A percentile compares a stretch with the other conserved stretches of the same genome.
Conservation (phyloP, 1,140 invertebrate species). For the Hermatobates lingyangjiaoensis region DNA sequence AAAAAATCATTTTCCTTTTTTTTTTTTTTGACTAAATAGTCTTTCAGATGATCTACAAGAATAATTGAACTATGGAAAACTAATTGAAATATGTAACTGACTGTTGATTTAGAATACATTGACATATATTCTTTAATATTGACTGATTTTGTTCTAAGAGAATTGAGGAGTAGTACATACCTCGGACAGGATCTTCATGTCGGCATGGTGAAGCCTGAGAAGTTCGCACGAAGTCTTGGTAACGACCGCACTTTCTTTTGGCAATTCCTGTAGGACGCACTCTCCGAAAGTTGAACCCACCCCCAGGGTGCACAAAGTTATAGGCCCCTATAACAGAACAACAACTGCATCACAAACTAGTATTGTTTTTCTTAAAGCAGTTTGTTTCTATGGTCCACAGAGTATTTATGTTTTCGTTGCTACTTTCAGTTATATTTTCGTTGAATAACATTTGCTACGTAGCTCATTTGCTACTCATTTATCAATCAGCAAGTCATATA, state of each 20-base stretch:
- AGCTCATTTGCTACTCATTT: background rate
- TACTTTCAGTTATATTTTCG: background rate
- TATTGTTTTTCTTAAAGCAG: background rate
- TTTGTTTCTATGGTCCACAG: background rate
- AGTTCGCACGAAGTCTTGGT: conserved; percentile 55
- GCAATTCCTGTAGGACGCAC: conserved; percentile 47
- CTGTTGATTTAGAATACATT: too few relatives aligned
- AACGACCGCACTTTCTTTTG: conserved; percentile 49
- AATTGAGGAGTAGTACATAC: too few relatives aligned
- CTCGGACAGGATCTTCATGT: conserved; percentile 59
- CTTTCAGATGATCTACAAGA: too few relatives aligned
- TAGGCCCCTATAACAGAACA: conserved; percentile 32
- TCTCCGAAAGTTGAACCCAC: conserved; percentile 62
- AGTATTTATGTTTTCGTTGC: background rate
- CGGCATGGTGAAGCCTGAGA: conserved; percentile 49
- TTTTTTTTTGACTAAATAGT: too few relatives aligned
- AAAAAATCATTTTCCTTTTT: too few relatives aligned
- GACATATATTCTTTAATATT: too few relatives aligned
- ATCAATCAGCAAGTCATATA: background rate
- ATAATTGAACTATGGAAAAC: too few relatives aligned
- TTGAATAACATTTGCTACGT: background rate
- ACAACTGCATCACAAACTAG: background rate
- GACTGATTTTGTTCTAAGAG: too few relatives aligned
- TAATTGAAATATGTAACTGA: too few relatives aligned
- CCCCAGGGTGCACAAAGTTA: conserved; percentile 44